Evolutionary conservation across 2,113 vertebrate genomes (phyloP).

Genomic region (Morone saxatilis): DNA sequence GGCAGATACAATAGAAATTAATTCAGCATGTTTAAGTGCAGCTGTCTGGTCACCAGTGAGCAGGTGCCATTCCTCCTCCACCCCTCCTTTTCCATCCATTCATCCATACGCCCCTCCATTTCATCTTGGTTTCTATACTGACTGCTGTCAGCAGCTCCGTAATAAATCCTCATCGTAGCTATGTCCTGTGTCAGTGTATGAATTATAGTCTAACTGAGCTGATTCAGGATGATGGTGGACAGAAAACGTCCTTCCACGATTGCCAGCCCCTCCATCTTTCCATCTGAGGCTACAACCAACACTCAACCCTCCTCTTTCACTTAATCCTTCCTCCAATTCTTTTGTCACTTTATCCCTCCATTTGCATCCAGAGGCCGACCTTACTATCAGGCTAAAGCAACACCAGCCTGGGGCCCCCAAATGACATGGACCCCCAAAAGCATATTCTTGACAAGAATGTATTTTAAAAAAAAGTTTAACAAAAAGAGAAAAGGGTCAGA

Average conservation of each 20-base stretch:
- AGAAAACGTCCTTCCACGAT: neutral
- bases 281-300: neutral
- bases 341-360: neutral
- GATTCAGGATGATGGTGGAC: neutral
- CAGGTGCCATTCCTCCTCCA: constrained; percentile 60
- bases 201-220: neutral
- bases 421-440: neutral
- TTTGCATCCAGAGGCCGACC: neutral
- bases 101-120: neutral
- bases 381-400: neutral
- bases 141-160: neutral
- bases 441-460: neutral
- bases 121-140: neutral
- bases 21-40: constrained; percentile 69
- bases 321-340: neutral
- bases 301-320: neutral
- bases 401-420: neutral
- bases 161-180: neutral
- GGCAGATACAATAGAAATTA: constrained; percentile 55
- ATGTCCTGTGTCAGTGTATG: neutral
- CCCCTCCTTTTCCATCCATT: neutral
- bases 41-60: constrained; percentile 65
- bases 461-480: neutral
- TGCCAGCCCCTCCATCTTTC: neutral
- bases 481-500: neutral